These are phyloP conservation scores for Geophilus truncorum DNA, from an alignment of 2,888 invertebrate species.

Conservation along the genomic window DNA sequence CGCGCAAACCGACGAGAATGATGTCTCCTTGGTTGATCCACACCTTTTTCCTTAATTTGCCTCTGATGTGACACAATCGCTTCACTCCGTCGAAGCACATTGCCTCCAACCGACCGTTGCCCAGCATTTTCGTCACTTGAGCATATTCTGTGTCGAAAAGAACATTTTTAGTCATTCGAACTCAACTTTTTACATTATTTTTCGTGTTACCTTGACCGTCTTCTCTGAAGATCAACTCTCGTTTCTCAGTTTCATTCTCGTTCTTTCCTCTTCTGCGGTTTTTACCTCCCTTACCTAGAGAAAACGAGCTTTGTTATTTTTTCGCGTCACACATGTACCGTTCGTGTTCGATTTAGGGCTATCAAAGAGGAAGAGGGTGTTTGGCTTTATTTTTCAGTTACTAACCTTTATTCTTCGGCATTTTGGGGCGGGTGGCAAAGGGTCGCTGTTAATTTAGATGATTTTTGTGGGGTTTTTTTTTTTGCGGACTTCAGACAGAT, in stretches of 20 bases:
- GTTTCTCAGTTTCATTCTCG: conserved; percentile 98
- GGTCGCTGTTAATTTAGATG: too few species aligned
- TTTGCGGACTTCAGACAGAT: too few species aligned
- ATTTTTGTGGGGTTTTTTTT: too few species aligned
- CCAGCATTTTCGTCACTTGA: conserved; percentile 99
- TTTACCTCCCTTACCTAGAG: conserved; percentile 98
- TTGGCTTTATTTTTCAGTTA: too few species aligned
- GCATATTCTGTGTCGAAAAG: conserved; percentile 99
- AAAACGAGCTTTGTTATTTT: background rate
- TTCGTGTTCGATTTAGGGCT: too few species aligned
- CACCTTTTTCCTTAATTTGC: conserved; percentile 88
- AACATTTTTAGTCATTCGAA: background rate
- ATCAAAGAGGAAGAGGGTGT: too few species aligned
- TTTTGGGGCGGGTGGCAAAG: background rate
- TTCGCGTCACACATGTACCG: too few species aligned
- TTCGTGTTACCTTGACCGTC: conserved; percentile 90
- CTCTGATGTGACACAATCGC: conserved; percentile 97
- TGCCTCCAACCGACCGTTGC: conserved; percentile 97
- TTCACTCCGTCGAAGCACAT: conserved; percentile 99
- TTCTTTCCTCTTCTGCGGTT: conserved; percentile 99
- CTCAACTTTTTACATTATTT: too few species aligned
- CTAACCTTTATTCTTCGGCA: background rate
- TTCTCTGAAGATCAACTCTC: conserved; percentile 99
- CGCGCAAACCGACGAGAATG: conserved; percentile 92
- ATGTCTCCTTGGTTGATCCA: conserved; percentile 99